A percentile compares a stretch with the other conserved stretches of the same genome.
Evolutionary conservation across 2,113 vertebrate species (phyloP).

Genomic region (Dryoscopus gambensis): DNA sequence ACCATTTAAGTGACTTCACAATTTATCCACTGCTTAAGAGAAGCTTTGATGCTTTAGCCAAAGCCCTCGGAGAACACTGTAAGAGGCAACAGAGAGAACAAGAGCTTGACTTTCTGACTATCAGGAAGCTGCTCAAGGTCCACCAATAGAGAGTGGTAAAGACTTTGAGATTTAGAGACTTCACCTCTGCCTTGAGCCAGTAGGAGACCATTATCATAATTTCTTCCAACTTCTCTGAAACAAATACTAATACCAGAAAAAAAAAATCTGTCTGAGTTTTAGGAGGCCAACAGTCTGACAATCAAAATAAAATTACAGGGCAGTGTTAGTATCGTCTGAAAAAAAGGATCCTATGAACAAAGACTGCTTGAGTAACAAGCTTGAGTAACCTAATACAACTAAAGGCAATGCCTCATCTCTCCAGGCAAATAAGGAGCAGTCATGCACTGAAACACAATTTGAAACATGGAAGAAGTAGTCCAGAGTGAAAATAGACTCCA

Average conservation of each 20-base stretch:
- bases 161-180: neutral
- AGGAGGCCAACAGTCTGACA: neutral
- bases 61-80: neutral
- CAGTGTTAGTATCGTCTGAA: neutral
- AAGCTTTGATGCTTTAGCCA: neutral
- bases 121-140: neutral
- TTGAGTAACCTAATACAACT: neutral
- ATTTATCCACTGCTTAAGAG: neutral
- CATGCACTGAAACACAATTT: neutral
- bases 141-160: neutral
- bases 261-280: neutral
- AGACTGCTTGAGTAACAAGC: neutral
- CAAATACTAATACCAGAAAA: neutral
- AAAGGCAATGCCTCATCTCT: neutral
- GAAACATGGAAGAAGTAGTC: neutral
- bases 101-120: neutral
- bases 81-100: neutral
- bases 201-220: neutral
- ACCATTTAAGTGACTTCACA: fast-evolving
- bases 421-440: neutral
- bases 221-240: neutral
- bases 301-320: neutral
- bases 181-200: neutral
- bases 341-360: neutral
- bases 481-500: neutral